Evolutionary conservation across 2,888 invertebrate species (phyloP).

Genomic region (Deilephila porcellus): DNA sequence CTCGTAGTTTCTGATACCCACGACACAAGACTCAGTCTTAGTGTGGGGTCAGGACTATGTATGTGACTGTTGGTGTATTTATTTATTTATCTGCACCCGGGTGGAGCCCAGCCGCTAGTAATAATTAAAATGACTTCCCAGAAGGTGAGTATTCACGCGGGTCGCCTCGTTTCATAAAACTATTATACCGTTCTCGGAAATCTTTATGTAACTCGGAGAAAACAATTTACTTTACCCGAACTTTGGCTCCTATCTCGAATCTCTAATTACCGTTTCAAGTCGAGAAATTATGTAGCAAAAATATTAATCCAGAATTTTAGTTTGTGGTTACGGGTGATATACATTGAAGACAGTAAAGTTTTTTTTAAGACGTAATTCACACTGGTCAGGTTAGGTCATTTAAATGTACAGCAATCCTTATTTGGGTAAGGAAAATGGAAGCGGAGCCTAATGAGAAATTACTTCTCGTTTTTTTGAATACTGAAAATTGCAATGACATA

Average conservation of each 20-base stretch:
- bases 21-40: no score
- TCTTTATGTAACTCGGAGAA: neutral
- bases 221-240: slow-evolving; percentile 13
- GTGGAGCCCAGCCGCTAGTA: no score
- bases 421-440: no score
- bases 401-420: no score
- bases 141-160: neutral
- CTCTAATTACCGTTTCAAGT: slow-evolving; percentile 33
- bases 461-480: no score
- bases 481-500: no score
- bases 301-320: neutral
- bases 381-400: neutral
- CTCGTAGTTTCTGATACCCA: no score
- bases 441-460: no score
- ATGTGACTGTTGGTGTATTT: no score
- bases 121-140: neutral
- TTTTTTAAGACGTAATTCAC: neutral
- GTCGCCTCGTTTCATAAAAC: neutral
- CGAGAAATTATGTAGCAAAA: slow-evolving; percentile 29
- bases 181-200: neutral
- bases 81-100: no score
- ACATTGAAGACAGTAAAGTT: no score
- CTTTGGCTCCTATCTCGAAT: neutral
- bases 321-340: neutral
- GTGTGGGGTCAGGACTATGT: no score